These are phyloP conservation scores for Narcine bancroftii DNA, from an alignment of 2,113 vertebrate species.

Conservation along the genomic window DNA sequence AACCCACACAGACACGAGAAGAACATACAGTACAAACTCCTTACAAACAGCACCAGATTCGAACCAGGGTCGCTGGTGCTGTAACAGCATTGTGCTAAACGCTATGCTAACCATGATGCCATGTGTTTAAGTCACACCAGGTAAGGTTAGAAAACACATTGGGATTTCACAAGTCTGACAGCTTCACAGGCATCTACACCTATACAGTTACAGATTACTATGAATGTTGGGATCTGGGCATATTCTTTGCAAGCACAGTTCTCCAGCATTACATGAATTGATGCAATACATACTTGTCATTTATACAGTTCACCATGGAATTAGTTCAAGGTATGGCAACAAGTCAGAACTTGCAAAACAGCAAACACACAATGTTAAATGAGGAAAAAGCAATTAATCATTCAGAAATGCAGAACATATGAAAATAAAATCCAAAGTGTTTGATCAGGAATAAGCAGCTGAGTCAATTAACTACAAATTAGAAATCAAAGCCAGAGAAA, in stretches of 20 bases:
- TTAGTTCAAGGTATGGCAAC: background rate
- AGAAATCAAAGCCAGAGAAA: no score
- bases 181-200: background rate
- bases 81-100: no score
- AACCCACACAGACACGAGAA: no score
- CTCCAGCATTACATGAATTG: background rate
- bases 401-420: background rate
- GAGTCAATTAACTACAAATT: background rate
- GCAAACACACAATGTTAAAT: background rate
- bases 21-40: no score
- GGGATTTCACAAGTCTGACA: background rate
- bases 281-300: background rate
- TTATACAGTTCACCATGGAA: background rate
- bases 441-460: background rate
- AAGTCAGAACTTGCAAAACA: background rate
- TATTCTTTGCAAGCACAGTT: background rate
- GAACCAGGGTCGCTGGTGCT: no score
- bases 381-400: background rate
- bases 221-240: background rate
- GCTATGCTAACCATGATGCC: no score
- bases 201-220: background rate
- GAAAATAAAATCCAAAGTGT: background rate
- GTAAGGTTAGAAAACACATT: background rate
- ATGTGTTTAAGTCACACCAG: background rate
- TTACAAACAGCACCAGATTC: no score